Evolutionary conservation across 2,888 invertebrate species (phyloP).

Genomic region (Lepidocyrtoides sp.): DNA sequence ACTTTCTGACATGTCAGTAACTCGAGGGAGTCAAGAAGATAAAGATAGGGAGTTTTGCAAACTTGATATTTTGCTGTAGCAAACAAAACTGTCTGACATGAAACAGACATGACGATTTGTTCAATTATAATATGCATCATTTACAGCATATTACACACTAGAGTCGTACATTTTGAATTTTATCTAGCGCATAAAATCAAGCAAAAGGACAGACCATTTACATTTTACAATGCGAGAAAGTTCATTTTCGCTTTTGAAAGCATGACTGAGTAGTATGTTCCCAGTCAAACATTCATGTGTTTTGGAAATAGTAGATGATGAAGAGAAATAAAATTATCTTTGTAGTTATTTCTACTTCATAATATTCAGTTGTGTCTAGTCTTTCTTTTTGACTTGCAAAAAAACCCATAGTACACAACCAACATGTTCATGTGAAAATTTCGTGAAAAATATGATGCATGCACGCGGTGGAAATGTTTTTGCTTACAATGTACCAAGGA

Average conservation of each 20-base stretch:
- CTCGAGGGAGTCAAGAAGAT: neutral
- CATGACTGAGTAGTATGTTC: neutral
- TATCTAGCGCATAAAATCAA: neutral
- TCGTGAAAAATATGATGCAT: no score
- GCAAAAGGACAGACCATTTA: neutral
- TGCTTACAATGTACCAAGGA: no score
- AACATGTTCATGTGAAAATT: neutral
- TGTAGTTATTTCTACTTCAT: neutral
- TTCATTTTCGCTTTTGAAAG: neutral
- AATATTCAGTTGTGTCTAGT: no score
- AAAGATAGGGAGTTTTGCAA: neutral
- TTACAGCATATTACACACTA: neutral
- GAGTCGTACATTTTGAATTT: neutral
- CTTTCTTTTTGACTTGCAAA: neutral
- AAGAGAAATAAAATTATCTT: neutral
- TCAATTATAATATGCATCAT: constrained; percentile 1
- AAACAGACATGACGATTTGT: constrained; percentile 37
- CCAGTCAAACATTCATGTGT: neutral
- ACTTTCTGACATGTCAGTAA: neutral
- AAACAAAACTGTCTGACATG: constrained; percentile 35
- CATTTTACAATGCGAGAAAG: neutral
- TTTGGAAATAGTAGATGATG: neutral
- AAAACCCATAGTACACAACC: neutral
- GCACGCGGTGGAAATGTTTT: no score
- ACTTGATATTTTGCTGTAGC: neutral